Conservation (phyloP, 1,140 invertebrate species). For the Melipona quadrifasciata region DNA sequence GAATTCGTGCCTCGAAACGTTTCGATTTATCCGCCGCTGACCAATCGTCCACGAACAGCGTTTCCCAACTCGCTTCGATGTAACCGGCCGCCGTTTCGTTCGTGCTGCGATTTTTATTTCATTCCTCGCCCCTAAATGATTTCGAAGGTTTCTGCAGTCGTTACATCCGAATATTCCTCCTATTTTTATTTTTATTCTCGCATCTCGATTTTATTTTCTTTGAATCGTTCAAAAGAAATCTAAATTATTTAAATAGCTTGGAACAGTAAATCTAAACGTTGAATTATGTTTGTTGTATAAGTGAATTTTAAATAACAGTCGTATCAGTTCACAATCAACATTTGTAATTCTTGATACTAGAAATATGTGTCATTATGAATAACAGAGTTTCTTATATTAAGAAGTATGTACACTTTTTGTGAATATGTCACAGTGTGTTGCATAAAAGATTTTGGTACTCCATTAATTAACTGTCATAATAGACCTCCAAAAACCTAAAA, state of each 20-base stretch:
- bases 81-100: too few species aligned
- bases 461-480: too few species aligned
- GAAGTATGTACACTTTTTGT: too few species aligned
- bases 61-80: not conserved
- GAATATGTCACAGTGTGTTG: too few species aligned
- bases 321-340: not conserved
- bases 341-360: not conserved
- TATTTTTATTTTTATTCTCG: not conserved
- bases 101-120: not conserved
- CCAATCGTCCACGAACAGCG: not conserved
- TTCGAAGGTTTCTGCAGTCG: not conserved
- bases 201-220: not conserved
- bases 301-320: not conserved
- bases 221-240: not conserved
- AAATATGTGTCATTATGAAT: not conserved
- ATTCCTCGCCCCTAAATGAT: not conserved
- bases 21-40: not conserved
- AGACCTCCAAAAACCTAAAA: too few species aligned
- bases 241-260: too few species aligned
- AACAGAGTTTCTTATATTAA: too few species aligned
- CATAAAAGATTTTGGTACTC: too few species aligned
- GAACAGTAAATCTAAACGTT: too few species aligned
- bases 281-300: too few species aligned
- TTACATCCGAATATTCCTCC: not conserved
- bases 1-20: not conserved